Evolutionary conservation across 1,140 invertebrate species (phyloP).

Genomic region (Bombus polaris): DNA sequence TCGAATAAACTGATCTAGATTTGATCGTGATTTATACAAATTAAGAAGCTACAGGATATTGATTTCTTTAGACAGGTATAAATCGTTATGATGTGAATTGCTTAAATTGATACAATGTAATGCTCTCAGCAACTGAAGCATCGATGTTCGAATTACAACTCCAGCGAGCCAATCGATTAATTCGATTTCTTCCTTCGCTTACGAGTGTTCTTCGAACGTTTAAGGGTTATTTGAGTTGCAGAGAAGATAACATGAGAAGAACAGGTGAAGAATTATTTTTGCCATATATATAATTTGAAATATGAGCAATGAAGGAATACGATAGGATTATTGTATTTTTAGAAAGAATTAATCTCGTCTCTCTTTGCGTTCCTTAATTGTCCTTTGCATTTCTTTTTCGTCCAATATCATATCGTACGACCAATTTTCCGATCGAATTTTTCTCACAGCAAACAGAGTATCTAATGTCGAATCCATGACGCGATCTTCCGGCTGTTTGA

Average conservation of each 20-base stretch:
- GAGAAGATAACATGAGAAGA: background rate
- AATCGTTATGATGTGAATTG: background rate
- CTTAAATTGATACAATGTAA: background rate
- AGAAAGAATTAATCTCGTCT: background rate
- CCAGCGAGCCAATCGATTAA: background rate
- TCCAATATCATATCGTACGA: background rate
- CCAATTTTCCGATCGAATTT: background rate
- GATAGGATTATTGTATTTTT: background rate
- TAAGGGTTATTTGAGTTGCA: background rate
- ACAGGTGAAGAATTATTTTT: too few relatives aligned
- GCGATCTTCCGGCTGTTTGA: conserved; percentile 12
- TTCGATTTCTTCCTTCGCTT: background rate
- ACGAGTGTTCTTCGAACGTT: background rate
- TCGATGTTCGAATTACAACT: too few relatives aligned
- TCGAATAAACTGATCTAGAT: background rate
- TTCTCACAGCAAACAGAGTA: background rate
- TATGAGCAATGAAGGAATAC: background rate
- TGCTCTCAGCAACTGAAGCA: too few relatives aligned
- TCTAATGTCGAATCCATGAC: conserved; percentile 44
- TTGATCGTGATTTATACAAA: background rate
- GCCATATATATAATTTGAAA: too few relatives aligned
- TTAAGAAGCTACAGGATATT: background rate
- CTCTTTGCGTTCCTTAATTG: background rate
- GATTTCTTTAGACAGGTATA: background rate
- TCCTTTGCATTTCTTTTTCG: background rate